phyloP scores from a whole-genome alignment of 2,797 vertebrate species.

The Parambassis ranga region DNA sequence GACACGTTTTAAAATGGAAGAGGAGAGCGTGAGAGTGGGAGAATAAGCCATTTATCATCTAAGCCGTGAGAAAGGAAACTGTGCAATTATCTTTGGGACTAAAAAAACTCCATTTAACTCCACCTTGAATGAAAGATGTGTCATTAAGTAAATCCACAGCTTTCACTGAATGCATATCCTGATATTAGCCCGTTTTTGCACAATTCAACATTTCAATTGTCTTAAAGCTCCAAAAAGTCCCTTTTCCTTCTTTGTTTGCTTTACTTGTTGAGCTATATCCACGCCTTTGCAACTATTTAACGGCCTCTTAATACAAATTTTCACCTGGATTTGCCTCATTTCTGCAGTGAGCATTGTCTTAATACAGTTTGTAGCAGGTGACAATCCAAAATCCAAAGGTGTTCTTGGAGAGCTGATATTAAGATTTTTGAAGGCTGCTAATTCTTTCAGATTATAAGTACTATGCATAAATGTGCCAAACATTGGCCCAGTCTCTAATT shows the following conservation, averaged over 20 bases:
- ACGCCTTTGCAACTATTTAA: constrained; percentile 26
- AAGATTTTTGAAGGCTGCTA: constrained; percentile 44
- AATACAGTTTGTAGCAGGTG: constrained; percentile 1
- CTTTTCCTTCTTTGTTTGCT: constrained; percentile 26
- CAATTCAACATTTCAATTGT: constrained; percentile 14
- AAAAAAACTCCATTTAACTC: not conserved
- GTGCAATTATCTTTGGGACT: not conserved
- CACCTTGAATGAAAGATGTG: constrained; percentile 9
- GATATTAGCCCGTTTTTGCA: not conserved
- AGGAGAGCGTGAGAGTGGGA: not conserved
- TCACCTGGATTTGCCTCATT: constrained; percentile 24
- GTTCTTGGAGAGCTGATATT: constrained; percentile 17
- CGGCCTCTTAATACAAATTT: constrained; percentile 26
- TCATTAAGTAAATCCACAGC: constrained; percentile 22
- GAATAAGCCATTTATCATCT: constrained; percentile 16
- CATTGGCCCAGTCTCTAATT: constrained; percentile 59
- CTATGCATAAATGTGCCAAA: constrained; percentile 36
- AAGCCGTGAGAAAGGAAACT: not conserved
- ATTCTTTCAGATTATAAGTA: constrained; percentile 47
- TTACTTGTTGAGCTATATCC: constrained; percentile 9
- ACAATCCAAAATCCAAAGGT: not conserved
- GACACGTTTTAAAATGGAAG: constrained; percentile 53
- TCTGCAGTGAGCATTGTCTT: not conserved
- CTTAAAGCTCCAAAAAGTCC: constrained; percentile 25
- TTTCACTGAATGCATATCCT: constrained; percentile 6